Evolutionary conservation across 2,888 invertebrate genomes (phyloP).

Genomic region (Thecocarcelia acutangulata): DNA sequence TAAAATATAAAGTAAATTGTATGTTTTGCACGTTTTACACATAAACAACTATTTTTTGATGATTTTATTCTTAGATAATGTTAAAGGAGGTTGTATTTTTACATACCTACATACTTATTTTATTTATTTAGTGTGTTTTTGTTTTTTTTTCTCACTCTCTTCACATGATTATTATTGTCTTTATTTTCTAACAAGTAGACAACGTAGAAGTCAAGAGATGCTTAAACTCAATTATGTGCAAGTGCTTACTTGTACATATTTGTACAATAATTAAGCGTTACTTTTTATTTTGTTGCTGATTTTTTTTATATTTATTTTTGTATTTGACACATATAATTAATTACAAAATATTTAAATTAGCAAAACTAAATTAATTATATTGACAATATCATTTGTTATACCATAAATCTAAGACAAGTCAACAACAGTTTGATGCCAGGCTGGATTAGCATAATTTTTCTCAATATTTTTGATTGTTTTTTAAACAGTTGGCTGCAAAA

Average conservation of each 20-base stretch:
- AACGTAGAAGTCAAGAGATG: constrained; percentile 54
- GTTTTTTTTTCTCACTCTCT: background rate
- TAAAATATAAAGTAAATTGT: constrained; percentile 46
- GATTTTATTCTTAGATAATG: constrained; percentile 20
- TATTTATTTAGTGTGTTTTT: constrained; percentile 34
- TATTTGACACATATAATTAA: constrained; percentile 59
- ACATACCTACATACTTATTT: background rate
- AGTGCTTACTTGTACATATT: constrained; percentile 25
- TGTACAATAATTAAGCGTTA: constrained; percentile 30
- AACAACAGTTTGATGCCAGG: constrained; percentile 20
- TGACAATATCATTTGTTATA: constrained; percentile 64
- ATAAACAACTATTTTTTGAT: constrained; percentile 14
- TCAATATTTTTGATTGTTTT: background rate
- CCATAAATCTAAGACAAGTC: constrained; percentile 43
- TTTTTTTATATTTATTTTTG: constrained; percentile 21
- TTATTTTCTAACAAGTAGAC: constrained; percentile 21
- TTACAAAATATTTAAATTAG: constrained; percentile 60
- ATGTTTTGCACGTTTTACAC: constrained; percentile 15
- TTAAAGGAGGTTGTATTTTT: constrained; percentile 31
- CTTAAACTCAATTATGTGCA: constrained; percentile 48
- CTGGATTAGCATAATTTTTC: constrained; percentile 25
- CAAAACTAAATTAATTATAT: constrained; percentile 59
- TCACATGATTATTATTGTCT: background rate
- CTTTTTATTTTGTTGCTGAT: constrained; percentile 22
- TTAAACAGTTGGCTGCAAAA: background rate